These are phyloP conservation scores for Tridacna gigas DNA, from an alignment of 2,888 invertebrate genomes.

Conservation along the genomic window DNA sequence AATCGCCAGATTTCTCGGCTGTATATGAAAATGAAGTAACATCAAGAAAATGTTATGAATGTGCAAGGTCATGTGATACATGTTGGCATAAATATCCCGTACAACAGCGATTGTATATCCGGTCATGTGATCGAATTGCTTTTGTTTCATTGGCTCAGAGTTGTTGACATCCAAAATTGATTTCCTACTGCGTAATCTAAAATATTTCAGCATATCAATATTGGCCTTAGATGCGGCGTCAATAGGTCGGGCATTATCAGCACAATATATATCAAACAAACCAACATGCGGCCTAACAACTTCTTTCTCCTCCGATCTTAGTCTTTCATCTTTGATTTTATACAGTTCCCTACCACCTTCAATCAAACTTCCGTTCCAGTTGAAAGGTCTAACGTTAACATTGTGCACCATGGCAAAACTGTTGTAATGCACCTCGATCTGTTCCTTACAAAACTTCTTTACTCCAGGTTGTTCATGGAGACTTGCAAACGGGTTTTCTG, in stretches of 20 bases:
- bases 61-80: conserved; percentile 54
- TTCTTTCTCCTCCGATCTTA: conserved; percentile 43
- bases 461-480: conserved; percentile 5
- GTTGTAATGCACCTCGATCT: conserved; percentile 37
- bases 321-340: conserved; percentile 35
- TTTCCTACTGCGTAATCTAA: background rate
- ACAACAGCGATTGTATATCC: conserved; percentile 49
- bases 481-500: conserved; percentile 16
- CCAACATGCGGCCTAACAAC: conserved; percentile 40
- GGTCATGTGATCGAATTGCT: conserved; percentile 14
- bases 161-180: background rate
- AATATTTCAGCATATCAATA: conserved; percentile 39
- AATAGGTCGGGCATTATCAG: conserved; percentile 6
- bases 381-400: conserved; percentile 32
- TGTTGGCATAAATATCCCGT: conserved; percentile 53
- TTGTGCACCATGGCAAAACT: conserved; percentile 44
- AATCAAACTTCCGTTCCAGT: conserved; percentile 41
- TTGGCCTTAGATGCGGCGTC: conserved; percentile 23
- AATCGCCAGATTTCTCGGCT: conserved; percentile 36
- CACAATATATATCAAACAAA: conserved; percentile 42
- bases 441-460: conserved; percentile 32
- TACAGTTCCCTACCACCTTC: conserved; percentile 44
- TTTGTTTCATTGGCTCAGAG: background rate
- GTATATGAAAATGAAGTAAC: conserved; percentile 43
- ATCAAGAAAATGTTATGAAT: conserved; percentile 48